Percentiles rank a stretch among this genome's conserved stretches.
phyloP scores from a whole-genome alignment of 2,113 vertebrate genomes.

The Macquaria australasica region DNA sequence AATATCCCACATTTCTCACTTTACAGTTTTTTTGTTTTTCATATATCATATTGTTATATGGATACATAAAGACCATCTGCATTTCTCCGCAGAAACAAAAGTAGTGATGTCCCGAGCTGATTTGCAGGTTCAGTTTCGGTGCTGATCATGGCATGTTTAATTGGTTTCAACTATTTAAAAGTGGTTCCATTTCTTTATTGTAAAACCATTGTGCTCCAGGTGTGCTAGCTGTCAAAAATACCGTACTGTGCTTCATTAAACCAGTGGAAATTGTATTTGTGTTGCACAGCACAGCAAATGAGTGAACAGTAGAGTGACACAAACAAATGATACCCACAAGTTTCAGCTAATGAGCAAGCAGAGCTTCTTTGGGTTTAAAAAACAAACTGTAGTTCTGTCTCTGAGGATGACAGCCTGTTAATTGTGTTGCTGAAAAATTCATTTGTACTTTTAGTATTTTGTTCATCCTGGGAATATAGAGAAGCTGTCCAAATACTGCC shows the following conservation, averaged over 20 bases:
- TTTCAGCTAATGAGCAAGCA: slow-evolving; percentile 34
- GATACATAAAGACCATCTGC: neutral
- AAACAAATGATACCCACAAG: slow-evolving; percentile 33
- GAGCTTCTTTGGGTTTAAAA: slow-evolving; percentile 13
- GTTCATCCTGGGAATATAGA: neutral
- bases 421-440: neutral
- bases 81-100: neutral
- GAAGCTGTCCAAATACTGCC: neutral
- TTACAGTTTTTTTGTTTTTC: no score
- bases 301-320: slow-evolving; percentile 13
- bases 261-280: slow-evolving; percentile 8
- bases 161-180: neutral
- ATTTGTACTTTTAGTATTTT: neutral
- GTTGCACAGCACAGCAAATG: slow-evolving; percentile 21
- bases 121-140: neutral
- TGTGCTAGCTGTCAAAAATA: slow-evolving; percentile 24
- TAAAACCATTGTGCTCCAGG: slow-evolving; percentile 1
- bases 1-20: no score
- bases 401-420: neutral
- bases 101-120: no score
- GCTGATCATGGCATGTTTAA: neutral
- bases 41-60: no score
- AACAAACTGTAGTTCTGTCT: slow-evolving; percentile 23
- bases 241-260: slow-evolving; percentile 35
- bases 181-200: neutral